Percentiles rank a stretch among this genome's conserved stretches.
phyloP scores from a whole-genome alignment of 1,140 invertebrate genomes.

The Heliconius nattereri region DNA sequence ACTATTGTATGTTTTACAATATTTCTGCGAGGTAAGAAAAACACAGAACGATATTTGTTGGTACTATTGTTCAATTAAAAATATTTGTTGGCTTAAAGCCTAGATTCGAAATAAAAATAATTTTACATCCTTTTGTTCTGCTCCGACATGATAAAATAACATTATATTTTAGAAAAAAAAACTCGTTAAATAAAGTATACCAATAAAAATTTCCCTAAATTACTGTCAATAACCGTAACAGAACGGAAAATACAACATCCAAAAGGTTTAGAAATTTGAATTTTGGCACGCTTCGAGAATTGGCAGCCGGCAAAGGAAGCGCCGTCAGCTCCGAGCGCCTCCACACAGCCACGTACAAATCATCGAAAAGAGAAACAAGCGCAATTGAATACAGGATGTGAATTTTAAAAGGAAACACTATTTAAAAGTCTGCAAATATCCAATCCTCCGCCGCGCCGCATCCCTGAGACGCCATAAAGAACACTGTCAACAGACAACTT shows the following conservation, averaged over 20 bases:
- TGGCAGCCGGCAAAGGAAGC: constrained; percentile 36
- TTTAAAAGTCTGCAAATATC: constrained; percentile 36
- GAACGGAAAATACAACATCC: constrained; percentile 10
- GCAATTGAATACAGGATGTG: constrained; percentile 38
- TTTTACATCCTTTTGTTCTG: too few relatives aligned
- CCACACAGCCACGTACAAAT: constrained; percentile 29
- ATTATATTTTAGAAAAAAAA: background rate
- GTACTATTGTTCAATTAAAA: too few relatives aligned
- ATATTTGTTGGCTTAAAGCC: too few relatives aligned
- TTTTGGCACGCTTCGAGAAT: constrained; percentile 38
- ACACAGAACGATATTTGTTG: too few relatives aligned
- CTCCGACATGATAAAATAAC: too few relatives aligned
- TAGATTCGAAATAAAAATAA: too few relatives aligned
- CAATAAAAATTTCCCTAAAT: background rate
- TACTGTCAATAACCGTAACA: constrained; percentile 17
- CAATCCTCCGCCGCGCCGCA: constrained; percentile 22
- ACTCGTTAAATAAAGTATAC: background rate
- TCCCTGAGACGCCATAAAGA: constrained; percentile 14
- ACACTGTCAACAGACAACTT: background rate
- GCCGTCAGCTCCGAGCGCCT: constrained; percentile 28
- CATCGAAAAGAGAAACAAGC: constrained; percentile 30
- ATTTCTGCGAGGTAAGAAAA: too few relatives aligned
- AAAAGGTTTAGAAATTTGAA: constrained; percentile 38
- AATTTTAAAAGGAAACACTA: constrained; percentile 31
- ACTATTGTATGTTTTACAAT: too few relatives aligned